phyloP scores from a whole-genome alignment of 2,888 invertebrate genomes.

The Lycia hirtaria region DNA sequence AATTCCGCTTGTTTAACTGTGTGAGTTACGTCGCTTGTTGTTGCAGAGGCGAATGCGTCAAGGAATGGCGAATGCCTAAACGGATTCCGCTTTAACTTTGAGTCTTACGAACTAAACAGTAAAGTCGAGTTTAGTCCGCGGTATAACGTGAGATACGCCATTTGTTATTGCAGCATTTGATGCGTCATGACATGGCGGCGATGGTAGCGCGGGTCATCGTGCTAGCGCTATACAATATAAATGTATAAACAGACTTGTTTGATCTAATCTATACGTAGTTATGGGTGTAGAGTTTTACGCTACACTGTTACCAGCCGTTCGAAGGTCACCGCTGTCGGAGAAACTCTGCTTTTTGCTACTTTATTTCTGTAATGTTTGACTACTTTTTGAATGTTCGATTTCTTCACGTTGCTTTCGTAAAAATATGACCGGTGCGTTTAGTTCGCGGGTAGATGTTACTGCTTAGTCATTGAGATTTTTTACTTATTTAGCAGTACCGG shows the following conservation, averaged over 20 bases:
- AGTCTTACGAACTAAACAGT: conserved; percentile 32
- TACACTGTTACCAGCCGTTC: conserved; percentile 77
- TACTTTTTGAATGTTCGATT: conserved; percentile 29
- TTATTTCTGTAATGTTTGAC: conserved; percentile 38
- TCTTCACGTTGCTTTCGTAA: conserved; percentile 25
- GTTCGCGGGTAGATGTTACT: background rate
- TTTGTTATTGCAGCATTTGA: conserved; percentile 53
- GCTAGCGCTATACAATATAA: conserved; percentile 57
- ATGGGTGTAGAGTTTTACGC: conserved; percentile 61
- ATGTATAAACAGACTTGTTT: conserved; percentile 59
- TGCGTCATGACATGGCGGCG: conserved; percentile 74
- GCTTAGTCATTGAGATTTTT: conserved; percentile 3
- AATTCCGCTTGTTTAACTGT: conserved; percentile 37
- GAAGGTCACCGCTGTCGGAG: conserved; percentile 73
- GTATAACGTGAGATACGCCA: conserved; percentile 49
- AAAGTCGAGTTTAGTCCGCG: conserved; percentile 48
- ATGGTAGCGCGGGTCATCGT: conserved; percentile 76
- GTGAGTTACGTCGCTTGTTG: conserved; percentile 56
- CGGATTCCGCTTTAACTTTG: conserved; percentile 37
- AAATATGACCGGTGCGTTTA: conserved; percentile 18
- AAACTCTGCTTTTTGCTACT: conserved; percentile 40
- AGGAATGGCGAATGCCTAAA: conserved; percentile 60
- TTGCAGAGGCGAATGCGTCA: conserved; percentile 65
- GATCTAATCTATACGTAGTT: conserved; percentile 61
- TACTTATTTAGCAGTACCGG: too few species aligned